Percentiles rank a stretch among this genome's conserved stretches.
These are phyloP conservation scores for Pseudobourletiella spinata DNA, from an alignment of 1,140 invertebrate species.

Conservation along the genomic window DNA sequence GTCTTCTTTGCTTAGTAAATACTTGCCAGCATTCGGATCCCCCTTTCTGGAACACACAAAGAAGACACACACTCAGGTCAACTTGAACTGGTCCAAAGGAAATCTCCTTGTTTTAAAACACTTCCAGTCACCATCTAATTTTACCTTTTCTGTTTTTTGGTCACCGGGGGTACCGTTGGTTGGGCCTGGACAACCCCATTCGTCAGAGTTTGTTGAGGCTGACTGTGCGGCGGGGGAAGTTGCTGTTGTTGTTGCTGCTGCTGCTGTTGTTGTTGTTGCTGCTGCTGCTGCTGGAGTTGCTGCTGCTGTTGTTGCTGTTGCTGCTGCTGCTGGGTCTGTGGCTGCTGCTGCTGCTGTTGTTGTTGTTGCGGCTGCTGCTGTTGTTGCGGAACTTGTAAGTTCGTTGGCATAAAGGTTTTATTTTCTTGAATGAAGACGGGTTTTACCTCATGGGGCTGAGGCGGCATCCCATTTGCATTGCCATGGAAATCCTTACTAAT, in stretches of 20 bases:
- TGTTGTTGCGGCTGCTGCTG: neutral
- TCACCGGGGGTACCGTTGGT: neutral
- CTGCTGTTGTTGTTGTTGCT: neutral
- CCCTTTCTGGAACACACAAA: conserved; percentile 5
- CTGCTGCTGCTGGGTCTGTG: neutral
- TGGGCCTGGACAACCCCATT: neutral
- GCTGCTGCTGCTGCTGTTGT: neutral
- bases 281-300: too few relatives aligned
- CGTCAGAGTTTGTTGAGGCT: neutral
- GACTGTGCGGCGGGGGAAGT: neutral
- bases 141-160: conserved; percentile 4
- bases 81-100: too few relatives aligned
- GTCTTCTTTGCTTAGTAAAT: conserved; percentile 4
- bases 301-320: neutral
- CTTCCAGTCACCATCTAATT: too few relatives aligned
- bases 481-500: conserved; percentile 11
- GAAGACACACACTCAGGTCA: neutral
- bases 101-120: too few relatives aligned
- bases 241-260: neutral
- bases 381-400: neutral
- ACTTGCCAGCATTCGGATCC: conserved; percentile 8
- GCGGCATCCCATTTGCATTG: conserved; percentile 6
- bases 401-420: neutral
- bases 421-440: neutral
- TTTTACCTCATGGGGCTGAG: conserved; percentile 1